Base-by-base conservation (phyloP, 2,797 vertebrate species). In the Nyctalus aviator region DNA sequence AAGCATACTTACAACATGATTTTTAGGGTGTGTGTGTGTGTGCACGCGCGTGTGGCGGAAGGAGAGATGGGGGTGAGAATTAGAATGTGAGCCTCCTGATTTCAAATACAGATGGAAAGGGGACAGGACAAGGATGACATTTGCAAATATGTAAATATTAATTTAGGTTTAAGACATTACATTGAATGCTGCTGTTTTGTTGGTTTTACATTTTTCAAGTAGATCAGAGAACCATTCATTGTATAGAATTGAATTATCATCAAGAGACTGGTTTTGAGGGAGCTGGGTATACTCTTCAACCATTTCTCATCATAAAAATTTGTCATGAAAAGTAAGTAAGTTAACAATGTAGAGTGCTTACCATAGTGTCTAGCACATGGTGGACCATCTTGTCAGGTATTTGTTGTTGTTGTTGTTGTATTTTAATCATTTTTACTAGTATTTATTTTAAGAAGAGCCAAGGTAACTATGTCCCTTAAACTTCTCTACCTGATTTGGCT, bases 131-230 rank as follows among this genome's bases (percentile, higher is more conserved):
- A 79, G 21, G 17, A 64, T 53, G 6, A 23, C 37, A 64, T 88
- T 91, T 68, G 20, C 17, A 93, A 93, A 86, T 78, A 64, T 10
- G 17, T 83, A 90, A 90, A 76, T 20, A 46, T 44, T 64, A 18
- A 71, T 71, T 68, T 57, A 76, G 13, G 59, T 44, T 88, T 46
- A 59, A 83, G 69, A 81, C 48, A 79, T 50, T 55, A 78, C 10
- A 20, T 73, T 72, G 46, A 23, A 17, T 73, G 12, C 64, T 73
- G 17, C 20, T 66, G 8, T 73, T 89, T 81, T 50, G 50, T 41
- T 81, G 57, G 50, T 72, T 85, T 94, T 83, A 50, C 6, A 18
- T 72, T 82, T 92, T 90, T 91, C 18, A 66, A 89, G 35, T 89
- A 21, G 64, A 87, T 55, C 7, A 2, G 64, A 89, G 81, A 48